These are phyloP conservation scores for Carettochelys insculpta DNA, from an alignment of 2,113 vertebrate genomes.

Conservation along the genomic window DNA sequence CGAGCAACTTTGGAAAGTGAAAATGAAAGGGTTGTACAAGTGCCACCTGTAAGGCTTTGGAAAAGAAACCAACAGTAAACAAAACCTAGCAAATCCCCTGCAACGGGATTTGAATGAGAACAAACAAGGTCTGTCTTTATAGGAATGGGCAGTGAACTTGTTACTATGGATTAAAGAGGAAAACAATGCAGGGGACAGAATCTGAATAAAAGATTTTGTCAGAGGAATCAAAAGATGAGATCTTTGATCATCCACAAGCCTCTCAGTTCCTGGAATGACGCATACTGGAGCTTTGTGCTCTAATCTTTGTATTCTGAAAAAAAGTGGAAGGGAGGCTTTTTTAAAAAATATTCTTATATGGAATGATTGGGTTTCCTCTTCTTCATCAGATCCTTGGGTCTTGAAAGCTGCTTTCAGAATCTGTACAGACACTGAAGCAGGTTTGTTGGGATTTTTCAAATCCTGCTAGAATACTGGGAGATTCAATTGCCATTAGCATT, in stretches of 20 bases:
- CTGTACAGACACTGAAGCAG: not conserved
- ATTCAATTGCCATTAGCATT: not conserved
- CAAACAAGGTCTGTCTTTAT: not conserved
- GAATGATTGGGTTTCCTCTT: not conserved
- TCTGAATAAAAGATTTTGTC: not conserved
- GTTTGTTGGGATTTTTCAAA: not conserved
- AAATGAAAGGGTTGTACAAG: not conserved
- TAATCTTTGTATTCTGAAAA: not conserved
- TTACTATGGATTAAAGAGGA: rapidly evolving
- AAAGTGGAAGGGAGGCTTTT: not conserved
- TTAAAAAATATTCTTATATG: not conserved
- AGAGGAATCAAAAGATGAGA: rapidly evolving
- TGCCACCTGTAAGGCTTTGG: not conserved
- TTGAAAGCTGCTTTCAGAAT: not conserved
- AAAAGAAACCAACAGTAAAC: not conserved
- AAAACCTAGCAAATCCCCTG: not conserved
- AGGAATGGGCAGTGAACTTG: not conserved
- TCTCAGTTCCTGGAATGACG: not conserved
- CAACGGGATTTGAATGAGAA: not conserved
- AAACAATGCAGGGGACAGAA: rapidly evolving
- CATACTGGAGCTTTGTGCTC: not conserved
- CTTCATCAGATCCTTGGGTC: not conserved
- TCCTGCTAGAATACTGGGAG: not conserved
- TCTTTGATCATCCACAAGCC: rapidly evolving
- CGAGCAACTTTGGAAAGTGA: not conserved